Conservation (phyloP, 2,113 vertebrate species). For the Hippopotamus amphibius region DNA sequence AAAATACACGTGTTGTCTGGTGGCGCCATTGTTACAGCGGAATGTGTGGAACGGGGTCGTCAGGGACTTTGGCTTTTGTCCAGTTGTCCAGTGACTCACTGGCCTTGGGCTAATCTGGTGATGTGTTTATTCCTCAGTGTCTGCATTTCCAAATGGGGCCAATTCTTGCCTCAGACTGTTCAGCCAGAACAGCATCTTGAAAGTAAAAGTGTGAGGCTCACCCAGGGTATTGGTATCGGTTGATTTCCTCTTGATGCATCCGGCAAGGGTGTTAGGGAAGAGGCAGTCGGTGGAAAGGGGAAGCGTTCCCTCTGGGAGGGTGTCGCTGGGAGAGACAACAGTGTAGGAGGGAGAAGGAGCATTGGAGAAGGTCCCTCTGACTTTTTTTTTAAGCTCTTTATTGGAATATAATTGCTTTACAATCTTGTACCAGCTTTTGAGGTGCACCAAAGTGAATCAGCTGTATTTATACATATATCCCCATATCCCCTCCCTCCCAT, state of each 20-base stretch:
- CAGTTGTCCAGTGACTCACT: not conserved
- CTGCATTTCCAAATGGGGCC: not conserved
- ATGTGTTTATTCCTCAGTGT: not conserved
- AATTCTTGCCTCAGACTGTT: not conserved
- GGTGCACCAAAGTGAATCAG: too few relatives aligned
- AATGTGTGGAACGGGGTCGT: accelerated
- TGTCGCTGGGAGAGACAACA: conserved; percentile 11
- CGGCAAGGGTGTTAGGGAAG: not conserved
- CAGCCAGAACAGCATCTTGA: not conserved
- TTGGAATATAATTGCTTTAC: too few relatives aligned
- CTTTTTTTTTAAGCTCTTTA: too few relatives aligned
- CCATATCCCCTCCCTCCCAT: too few relatives aligned
- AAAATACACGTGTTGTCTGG: accelerated
- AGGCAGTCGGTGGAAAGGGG: conserved; percentile 28
- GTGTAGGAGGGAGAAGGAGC: not conserved
- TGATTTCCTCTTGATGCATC: not conserved
- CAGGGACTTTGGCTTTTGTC: not conserved
- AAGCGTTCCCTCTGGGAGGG: conserved; percentile 33
- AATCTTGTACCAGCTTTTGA: too few relatives aligned
- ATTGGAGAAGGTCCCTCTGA: not conserved
- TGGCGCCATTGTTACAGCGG: accelerated
- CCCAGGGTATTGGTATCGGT: accelerated
- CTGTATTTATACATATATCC: too few relatives aligned
- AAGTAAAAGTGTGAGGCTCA: not conserved
- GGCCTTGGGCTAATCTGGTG: not conserved